Evolutionary conservation across 2,797 vertebrate genomes (phyloP).

Genomic region (Streptopelia turtur): DNA sequence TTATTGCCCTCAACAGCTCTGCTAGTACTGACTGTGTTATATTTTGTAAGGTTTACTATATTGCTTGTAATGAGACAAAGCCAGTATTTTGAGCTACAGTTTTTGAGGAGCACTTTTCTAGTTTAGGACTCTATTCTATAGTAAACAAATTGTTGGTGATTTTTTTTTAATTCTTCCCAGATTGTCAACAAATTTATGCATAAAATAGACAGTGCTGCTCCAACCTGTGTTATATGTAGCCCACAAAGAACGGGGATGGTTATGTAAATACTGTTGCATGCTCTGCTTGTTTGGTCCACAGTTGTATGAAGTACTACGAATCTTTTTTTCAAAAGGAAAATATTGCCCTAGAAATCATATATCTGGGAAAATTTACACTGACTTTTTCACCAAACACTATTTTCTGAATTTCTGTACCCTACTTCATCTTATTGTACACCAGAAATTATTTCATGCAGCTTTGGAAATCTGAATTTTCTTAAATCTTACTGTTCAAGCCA

Average conservation of each 20-base stretch:
- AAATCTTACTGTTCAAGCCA: constrained; percentile 46
- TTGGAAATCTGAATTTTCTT: constrained; percentile 54
- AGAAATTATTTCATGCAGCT: constrained; percentile 63
- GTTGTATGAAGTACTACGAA: constrained; percentile 17
- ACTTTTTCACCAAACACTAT: constrained; percentile 6
- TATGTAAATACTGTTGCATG: constrained; percentile 70
- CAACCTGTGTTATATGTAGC: constrained; percentile 41
- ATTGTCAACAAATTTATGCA: constrained; percentile 10
- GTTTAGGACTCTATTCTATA: constrained; percentile 34
- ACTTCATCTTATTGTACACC: neutral
- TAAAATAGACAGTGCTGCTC: constrained; percentile 20
- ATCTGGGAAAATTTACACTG: constrained; percentile 23
- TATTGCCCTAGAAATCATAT: constrained; percentile 16
- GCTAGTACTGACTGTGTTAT: constrained; percentile 61
- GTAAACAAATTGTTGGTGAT: constrained; percentile 7
- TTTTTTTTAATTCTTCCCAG: neutral
- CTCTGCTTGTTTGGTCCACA: constrained; percentile 50
- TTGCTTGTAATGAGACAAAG: constrained; percentile 9
- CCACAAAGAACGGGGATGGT: constrained; percentile 5
- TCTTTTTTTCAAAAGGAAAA: constrained; percentile 46
- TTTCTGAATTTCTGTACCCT: constrained; percentile 28
- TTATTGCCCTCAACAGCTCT: constrained; percentile 33
- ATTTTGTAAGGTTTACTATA: constrained; percentile 38
- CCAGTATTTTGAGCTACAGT: constrained; percentile 7
- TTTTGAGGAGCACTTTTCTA: constrained; percentile 71